These are phyloP conservation scores for Penaeus vannamei DNA, from an alignment of 1,140 invertebrate genomes.

Conservation along the genomic window DNA sequence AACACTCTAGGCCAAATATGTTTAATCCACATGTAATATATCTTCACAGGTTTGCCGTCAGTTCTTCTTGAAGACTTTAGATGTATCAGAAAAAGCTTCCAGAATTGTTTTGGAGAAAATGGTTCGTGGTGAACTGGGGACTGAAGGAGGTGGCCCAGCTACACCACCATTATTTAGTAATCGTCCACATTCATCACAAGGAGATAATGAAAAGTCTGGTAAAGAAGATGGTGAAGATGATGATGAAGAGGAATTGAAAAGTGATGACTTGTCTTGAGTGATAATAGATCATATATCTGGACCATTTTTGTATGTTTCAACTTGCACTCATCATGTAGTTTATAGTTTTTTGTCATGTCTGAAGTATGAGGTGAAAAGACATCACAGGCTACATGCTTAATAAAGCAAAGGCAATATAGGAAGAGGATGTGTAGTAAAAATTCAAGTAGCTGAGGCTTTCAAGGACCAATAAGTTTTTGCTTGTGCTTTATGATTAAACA, in stretches of 20 bases:
- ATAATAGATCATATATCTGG: conserved; percentile 5
- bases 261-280: conserved; percentile 47
- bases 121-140: conserved; percentile 62
- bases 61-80: conserved; percentile 66
- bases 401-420: no score
- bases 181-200: conserved; percentile 30
- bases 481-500: no score
- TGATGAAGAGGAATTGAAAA: conserved; percentile 39
- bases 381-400: no score
- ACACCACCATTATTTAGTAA: conserved; percentile 36
- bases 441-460: no score
- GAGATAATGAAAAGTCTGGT: neutral
- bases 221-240: conserved; percentile 34
- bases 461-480: no score
- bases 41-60: conserved; percentile 64
- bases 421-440: no score
- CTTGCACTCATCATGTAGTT: neutral
- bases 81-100: conserved; percentile 66
- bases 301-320: conserved; percentile 30
- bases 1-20: neutral
- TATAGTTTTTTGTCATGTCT: conserved; percentile 4
- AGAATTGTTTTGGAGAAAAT: conserved; percentile 66
- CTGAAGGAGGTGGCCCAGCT: conserved; percentile 31
- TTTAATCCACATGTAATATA: neutral
- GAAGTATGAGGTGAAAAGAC: no score